phyloP scores from a whole-genome alignment of 2,113 vertebrate species.

The Dascyllus trimaculatus region DNA sequence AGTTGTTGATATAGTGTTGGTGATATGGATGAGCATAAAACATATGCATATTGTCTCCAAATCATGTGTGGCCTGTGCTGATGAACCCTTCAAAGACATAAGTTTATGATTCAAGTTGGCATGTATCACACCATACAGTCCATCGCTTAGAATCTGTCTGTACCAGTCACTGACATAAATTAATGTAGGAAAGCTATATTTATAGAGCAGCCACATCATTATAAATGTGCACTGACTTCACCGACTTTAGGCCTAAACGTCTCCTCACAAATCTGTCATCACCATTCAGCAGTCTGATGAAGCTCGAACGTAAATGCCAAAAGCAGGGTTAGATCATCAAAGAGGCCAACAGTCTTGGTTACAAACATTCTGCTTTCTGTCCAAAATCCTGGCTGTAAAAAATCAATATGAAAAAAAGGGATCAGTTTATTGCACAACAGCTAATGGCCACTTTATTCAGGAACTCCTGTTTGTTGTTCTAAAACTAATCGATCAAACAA shows the following conservation, averaged over 20 bases:
- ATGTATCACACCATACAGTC: neutral
- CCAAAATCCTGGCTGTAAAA: conserved; percentile 4
- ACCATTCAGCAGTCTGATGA: neutral
- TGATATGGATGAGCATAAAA: no score
- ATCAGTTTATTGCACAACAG: conserved; percentile 36
- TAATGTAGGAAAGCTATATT: neutral
- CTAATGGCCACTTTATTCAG: conserved; percentile 55
- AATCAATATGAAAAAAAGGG: conserved; percentile 4
- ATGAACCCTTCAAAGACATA: no score
- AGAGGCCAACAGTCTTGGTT: neutral
- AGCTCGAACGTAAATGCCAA: neutral
- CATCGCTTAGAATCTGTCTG: neutral
- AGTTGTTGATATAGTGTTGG: no score
- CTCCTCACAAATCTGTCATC: conserved; percentile 20
- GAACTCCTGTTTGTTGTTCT: conserved; percentile 44
- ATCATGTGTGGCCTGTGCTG: no score
- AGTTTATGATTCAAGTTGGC: neutral
- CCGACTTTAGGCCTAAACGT: neutral
- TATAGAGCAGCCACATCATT: conserved; percentile 1
- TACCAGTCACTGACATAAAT: neutral
- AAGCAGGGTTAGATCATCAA: conserved; percentile 4
- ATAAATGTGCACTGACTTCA: neutral
- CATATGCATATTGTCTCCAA: no score
- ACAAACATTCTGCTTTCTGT: conserved; percentile 12
- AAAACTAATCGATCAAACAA: conserved; percentile 50